Conservation (phyloP, 2,797 vertebrate genomes). For the Megalops cyprinoides region DNA sequence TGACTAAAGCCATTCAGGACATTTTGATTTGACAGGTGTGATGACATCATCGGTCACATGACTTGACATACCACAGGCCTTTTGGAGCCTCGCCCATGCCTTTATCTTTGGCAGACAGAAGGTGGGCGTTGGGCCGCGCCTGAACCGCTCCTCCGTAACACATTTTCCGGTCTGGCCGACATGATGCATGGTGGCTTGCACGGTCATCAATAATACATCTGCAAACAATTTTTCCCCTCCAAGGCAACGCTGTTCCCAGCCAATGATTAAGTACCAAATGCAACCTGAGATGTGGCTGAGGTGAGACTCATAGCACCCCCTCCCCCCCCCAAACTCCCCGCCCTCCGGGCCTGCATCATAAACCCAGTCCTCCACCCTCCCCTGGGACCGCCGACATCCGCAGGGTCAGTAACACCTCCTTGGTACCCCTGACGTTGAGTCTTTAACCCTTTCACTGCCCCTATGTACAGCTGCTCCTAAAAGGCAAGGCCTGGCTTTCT, state of each 20-base stretch:
- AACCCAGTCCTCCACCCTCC: background rate
- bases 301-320: background rate
- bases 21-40: background rate
- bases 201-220: background rate
- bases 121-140: background rate
- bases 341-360: background rate
- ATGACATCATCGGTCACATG: background rate
- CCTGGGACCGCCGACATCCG: background rate
- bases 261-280: background rate
- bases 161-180: background rate
- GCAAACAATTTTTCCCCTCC: background rate
- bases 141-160: background rate
- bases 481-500: too few species aligned
- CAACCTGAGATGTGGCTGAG: background rate
- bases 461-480: too few species aligned
- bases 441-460: too few species aligned
- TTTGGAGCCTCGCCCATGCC: background rate
- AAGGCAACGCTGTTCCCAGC: background rate
- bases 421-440: background rate
- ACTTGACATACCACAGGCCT: background rate
- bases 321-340: background rate
- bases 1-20: background rate
- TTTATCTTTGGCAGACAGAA: background rate
- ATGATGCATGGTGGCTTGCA: background rate
- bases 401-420: background rate